phyloP scores from a whole-genome alignment of 2,888 invertebrate species.

The Neria commutata region DNA sequence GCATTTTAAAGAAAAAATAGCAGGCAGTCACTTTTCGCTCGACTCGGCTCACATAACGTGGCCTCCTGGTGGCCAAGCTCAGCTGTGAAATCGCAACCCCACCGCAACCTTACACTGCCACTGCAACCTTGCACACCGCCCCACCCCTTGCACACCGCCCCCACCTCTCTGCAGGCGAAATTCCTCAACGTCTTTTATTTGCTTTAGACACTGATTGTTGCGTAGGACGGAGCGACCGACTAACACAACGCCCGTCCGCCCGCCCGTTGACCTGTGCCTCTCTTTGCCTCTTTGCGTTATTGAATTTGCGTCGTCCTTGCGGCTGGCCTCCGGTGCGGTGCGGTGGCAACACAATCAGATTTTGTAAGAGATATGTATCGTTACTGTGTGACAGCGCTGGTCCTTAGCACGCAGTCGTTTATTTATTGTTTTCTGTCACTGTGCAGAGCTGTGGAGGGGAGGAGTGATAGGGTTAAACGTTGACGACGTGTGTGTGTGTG shows the following conservation, averaged over 20 bases:
- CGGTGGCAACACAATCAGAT: slow-evolving; percentile 13
- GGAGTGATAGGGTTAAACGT: too few species aligned
- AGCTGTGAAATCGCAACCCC: background rate
- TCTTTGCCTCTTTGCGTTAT: too few species aligned
- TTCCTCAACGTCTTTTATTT: too few species aligned
- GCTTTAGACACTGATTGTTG: too few species aligned
- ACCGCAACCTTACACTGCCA: too few species aligned
- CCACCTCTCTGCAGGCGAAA: too few species aligned
- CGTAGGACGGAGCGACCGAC: too few species aligned
- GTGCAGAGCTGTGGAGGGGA: too few species aligned
- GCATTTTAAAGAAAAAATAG: background rate
- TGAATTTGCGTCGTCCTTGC: slow-evolving; percentile 4
- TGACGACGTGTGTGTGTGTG: too few species aligned
- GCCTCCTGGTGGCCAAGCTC: background rate
- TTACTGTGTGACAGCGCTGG: background rate
- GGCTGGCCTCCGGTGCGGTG: background rate
- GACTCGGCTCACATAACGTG: background rate
- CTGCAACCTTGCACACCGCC: too few species aligned
- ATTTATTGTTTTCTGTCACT: background rate
- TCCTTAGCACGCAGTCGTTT: background rate
- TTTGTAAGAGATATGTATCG: slow-evolving; percentile 13
- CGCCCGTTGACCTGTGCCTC: background rate
- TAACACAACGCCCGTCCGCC: too few species aligned
- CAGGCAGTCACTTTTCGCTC: background rate
- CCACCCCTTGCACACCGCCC: too few species aligned